Evolutionary conservation across 2,797 vertebrate genomes (phyloP), one percentile per base, ranked within the genome.

Genomic region (Molothrus aeneus): DNA sequence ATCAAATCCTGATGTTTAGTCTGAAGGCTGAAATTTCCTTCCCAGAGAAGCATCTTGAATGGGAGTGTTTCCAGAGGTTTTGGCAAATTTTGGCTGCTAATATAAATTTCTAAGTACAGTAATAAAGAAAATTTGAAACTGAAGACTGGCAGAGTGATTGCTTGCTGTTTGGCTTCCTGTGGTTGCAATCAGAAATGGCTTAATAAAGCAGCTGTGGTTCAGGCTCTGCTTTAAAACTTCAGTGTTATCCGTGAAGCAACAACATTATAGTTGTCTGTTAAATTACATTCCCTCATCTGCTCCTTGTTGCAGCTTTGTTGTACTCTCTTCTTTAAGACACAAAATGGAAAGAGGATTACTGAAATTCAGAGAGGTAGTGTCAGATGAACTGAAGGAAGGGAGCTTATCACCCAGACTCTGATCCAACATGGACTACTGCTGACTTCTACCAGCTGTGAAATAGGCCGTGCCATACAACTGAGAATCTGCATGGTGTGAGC

Each of bases 121-220:
- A 95, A 91, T 92, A 94, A 91, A 90, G 73, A 88, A 92, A 64
- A 95, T 78, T 80, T 84, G 53, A 95, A 95, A 90, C 45, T 89
- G 65, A 54, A 87, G 63, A 80, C 48, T 88, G 56, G 36, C 29
- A 88, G 57, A 87, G 40, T 78, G 25, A 54, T 82, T 93, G 26
- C 74, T 96, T 94, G 65, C 73, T 90, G n/a, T 71, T 88, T 91
- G 82, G 66, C 59, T 95, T 93, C 64, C 77, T 59, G 50, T 70
- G 40, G n/a, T 59, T 86, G n/a, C 14, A 74, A 92, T 85, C 88
- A 88, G 57, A 94, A 92, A 94, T 78, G 6, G 79, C 56, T 90
- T 93, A 86, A 71, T 91, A 91, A 86, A 68, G 43, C 74, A 88
- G 68, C 50, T 95, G 74, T 57, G 31, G 15, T 88, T 86, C 53